Percentiles rank a stretch among this genome's conserved stretches.
phyloP scores from a whole-genome alignment of 2,797 vertebrate species.

The Cynodonichthys magdalenae region DNA sequence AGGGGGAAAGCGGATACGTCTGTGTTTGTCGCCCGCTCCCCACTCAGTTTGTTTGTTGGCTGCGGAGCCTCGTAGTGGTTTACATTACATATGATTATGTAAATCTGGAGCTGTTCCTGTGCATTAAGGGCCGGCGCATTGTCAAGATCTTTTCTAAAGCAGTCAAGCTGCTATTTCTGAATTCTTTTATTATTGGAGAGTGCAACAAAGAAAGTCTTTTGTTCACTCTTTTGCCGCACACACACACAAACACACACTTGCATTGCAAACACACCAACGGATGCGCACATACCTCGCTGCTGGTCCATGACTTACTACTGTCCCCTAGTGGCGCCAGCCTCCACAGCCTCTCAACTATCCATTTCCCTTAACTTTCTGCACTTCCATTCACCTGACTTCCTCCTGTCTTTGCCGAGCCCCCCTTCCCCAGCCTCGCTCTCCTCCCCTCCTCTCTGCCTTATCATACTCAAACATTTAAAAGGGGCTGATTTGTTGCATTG shows the following conservation, averaged over 20 bases:
- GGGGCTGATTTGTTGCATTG: conserved; percentile 83
- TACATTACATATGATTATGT: conserved; percentile 85
- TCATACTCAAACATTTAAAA: conserved; percentile 92
- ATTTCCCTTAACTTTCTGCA: conserved; percentile 67
- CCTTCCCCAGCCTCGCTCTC: conserved; percentile 47
- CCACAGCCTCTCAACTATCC: conserved; percentile 40
- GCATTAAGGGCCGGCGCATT: conserved; percentile 81
- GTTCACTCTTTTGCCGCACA: conserved; percentile 85
- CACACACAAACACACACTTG: conserved; percentile 11
- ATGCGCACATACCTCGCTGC: conserved; percentile 22
- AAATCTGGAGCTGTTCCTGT: conserved; percentile 81
- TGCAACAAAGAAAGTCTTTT: conserved; percentile 96
- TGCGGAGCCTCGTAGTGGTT: conserved; percentile 75
- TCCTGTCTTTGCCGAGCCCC: conserved; percentile 35
- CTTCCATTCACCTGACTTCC: conserved; percentile 68
- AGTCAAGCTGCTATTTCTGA: conserved; percentile 87
- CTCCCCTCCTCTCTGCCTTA: conserved; percentile 76
- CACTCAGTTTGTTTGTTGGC: conserved; percentile 82
- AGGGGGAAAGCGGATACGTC: conserved; percentile 64
- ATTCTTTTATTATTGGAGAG: conserved; percentile 87
- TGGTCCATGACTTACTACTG: conserved; percentile 97
- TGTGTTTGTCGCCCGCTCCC: conserved; percentile 49
- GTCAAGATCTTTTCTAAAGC: conserved; percentile 86
- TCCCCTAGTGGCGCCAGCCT: conserved; percentile 90
- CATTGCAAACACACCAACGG: conserved; percentile 28